A percentile compares a stretch with the other conserved stretches of the same genome.
Evolutionary conservation across 2,888 invertebrate genomes (phyloP).

Genomic region (Lasioglossum zephyrum): DNA sequence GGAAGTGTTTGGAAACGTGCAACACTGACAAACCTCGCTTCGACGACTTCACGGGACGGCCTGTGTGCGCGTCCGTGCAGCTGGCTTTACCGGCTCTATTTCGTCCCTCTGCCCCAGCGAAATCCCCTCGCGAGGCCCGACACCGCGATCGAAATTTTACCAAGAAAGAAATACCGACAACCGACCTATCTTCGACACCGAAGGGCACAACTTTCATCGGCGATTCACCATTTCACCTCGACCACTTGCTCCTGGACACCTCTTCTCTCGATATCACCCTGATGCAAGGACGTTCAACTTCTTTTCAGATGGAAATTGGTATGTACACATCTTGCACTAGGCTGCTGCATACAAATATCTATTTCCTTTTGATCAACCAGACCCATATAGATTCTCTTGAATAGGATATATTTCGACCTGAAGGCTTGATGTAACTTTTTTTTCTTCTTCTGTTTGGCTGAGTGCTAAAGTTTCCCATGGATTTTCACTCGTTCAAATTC

Average conservation of each 20-base stretch:
- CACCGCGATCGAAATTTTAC: slow-evolving; percentile 63
- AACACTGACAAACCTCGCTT: slow-evolving; percentile 69
- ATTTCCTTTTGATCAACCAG: neutral
- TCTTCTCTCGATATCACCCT: slow-evolving; percentile 47
- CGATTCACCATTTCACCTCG: slow-evolving; percentile 72
- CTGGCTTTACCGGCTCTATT: slow-evolving; percentile 69
- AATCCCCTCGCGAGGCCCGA: slow-evolving; percentile 57
- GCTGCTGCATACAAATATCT: slow-evolving; percentile 19
- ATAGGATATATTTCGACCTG: neutral
- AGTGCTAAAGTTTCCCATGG: neutral
- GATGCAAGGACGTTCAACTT: slow-evolving; percentile 57
- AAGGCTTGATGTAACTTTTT: slow-evolving; percentile 8
- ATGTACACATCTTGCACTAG: slow-evolving; percentile 40
- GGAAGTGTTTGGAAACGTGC: slow-evolving; percentile 75
- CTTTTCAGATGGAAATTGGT: slow-evolving; percentile 74
- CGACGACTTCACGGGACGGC: slow-evolving; percentile 62
- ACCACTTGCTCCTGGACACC: slow-evolving; percentile 64
- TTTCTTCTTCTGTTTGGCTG: neutral
- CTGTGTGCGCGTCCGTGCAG: slow-evolving; percentile 62
- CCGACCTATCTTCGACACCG: slow-evolving; percentile 80
- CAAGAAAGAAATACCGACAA: slow-evolving; percentile 52
- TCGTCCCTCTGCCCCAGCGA: slow-evolving; percentile 66
- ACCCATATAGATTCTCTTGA: neutral
- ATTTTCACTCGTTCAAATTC: neutral
- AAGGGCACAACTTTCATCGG: slow-evolving; percentile 47